phyloP scores from a whole-genome alignment of 2,797 vertebrate species.

The Microcaecilia unicolor region DNA sequence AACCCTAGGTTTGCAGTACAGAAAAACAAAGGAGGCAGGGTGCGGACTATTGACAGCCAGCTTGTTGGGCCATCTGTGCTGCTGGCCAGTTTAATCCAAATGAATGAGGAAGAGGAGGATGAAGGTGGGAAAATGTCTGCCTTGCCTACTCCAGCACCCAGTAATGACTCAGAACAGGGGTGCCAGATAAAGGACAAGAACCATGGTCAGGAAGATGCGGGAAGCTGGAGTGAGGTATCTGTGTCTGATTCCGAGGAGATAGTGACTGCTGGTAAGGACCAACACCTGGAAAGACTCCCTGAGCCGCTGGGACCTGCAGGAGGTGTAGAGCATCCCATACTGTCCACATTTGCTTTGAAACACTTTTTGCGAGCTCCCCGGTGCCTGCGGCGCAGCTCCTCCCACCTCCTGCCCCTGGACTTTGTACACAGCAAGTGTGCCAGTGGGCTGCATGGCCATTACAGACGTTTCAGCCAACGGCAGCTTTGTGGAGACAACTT shows the following conservation, averaged over 20 bases:
- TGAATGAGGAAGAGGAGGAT: slow-evolving; percentile 27
- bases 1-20: slow-evolving; percentile 64
- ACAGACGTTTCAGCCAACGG: slow-evolving; percentile 53
- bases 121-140: background rate
- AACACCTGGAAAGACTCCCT: slow-evolving; percentile 2
- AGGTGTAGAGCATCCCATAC: slow-evolving; percentile 3
- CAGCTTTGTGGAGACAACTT: slow-evolving; percentile 16
- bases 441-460: slow-evolving; percentile 53
- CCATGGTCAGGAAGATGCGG: no score
- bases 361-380: slow-evolving; percentile 48
- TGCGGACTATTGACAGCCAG: slow-evolving; percentile 42
- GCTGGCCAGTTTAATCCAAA: slow-evolving; percentile 58
- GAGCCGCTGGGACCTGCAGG: no score
- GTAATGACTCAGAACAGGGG: no score
- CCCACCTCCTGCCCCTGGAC: slow-evolving; percentile 54
- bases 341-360: slow-evolving; percentile 6
- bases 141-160: no score
- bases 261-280: no score
- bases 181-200: slow-evolving; percentile 5
- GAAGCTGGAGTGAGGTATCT: slow-evolving; percentile 19
- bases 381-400: slow-evolving; percentile 62
- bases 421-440: slow-evolving; percentile 1
- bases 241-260: no score
- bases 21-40: slow-evolving; percentile 15
- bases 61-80: slow-evolving; percentile 59